Base-by-base conservation (phyloP, 2,888 invertebrate genomes). In the Dione juno region DNA sequence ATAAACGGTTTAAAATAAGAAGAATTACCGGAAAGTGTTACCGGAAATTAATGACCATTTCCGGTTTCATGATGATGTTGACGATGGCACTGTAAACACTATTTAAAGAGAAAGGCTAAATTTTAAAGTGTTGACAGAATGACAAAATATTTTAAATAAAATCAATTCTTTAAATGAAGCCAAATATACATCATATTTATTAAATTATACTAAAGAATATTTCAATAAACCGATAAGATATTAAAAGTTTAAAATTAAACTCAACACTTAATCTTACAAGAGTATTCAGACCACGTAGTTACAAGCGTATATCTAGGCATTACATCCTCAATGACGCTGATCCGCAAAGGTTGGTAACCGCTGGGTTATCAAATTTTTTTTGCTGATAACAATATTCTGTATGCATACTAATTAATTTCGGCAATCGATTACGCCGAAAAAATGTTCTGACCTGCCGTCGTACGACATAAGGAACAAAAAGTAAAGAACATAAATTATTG, bases 331-430 rank as follows among this genome's bases (percentile, higher is more conserved):
- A 68, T 66, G 73, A 70, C 73, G 71, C 67, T 68, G 64, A 16
- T 53, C 11, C 43, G 58, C 67, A 48, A 59, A 70, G 70, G 67
- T 72, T 71, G 71, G 64, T 72, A 73, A 70, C 74, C 73, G 74
- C 66, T 68, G 40, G 69, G 75, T 72, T 78, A 80, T 82, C 79
- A 78, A 75, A 73, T 74, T 76, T 77, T 76, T 77, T 74, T 70
- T 70, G 48, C 63, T 28, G 74, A 75, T 77, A 75, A 74, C 69
- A 74, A 69, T 69, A 69, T 69, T 28, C 69, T 53, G 53, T 73
- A 68, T 74, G 73, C 70, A 77, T 78, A 70, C 69, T 79, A 81
- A 82, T 82, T 82, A 82, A 80, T 79, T 79, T 78, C 70, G 74
- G 73, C 75, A 75, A 76, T 78, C 76, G 73, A 74, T 74, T 76